Evolutionary conservation across 2,113 vertebrate genomes (phyloP).

Genomic region (Stictonetta naevosa): DNA sequence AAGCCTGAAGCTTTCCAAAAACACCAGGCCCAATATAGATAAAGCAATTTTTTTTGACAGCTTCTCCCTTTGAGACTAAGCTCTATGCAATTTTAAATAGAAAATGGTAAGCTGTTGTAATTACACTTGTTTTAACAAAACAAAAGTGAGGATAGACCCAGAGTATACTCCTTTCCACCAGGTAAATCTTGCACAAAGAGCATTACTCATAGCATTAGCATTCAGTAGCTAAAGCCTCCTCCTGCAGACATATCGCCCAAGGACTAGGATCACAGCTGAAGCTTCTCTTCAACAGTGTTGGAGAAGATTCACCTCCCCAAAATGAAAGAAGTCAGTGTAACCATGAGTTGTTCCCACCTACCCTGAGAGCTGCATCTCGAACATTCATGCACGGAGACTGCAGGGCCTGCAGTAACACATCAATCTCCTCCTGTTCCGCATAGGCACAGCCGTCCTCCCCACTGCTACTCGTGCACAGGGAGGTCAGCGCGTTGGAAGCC

Average conservation of each 20-base stretch:
- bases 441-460: slow-evolving; percentile 89
- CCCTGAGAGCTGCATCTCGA: slow-evolving; percentile 91
- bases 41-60: background rate
- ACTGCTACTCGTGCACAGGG: slow-evolving; percentile 88
- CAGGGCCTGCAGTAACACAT: slow-evolving; percentile 89
- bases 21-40: background rate
- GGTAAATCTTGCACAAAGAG: background rate
- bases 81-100: background rate
- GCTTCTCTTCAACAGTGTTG: background rate
- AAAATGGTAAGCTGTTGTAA: background rate
- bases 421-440: slow-evolving; percentile 91
- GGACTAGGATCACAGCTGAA: background rate
- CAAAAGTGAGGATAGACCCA: background rate
- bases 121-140: background rate
- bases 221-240: background rate
- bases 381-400: slow-evolving; percentile 92
- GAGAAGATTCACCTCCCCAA: background rate
- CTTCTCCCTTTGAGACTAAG: background rate
- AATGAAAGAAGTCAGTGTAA: background rate
- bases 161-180: background rate
- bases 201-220: background rate
- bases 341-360: slow-evolving; percentile 62
- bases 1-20: background rate
- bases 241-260: background rate
- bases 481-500: slow-evolving; percentile 88